Evolutionary conservation across 2,113 vertebrate species (phyloP).

Genomic region (Aepyceros melampus): DNA sequence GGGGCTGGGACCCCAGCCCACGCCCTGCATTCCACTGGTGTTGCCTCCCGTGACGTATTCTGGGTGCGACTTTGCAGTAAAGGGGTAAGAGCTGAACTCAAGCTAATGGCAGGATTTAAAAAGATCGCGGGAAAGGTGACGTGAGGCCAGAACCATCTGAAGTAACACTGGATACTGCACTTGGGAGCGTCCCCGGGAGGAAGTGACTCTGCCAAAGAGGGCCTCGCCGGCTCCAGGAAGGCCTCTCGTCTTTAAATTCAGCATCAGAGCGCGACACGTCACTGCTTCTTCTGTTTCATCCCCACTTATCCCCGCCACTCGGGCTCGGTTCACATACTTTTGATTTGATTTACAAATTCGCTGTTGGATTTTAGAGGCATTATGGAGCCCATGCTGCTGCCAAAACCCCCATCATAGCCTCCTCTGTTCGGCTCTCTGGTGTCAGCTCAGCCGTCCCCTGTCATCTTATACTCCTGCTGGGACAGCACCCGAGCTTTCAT

Average conservation of each 20-base stretch:
- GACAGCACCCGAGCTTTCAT: not conserved
- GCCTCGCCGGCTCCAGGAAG: not conserved
- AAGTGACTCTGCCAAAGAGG: not conserved
- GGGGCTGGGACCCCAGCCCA: fast-evolving
- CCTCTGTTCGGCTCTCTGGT: not conserved
- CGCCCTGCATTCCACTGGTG: fast-evolving
- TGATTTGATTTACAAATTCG: conserved; percentile 65
- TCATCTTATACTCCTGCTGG: conserved; percentile 28
- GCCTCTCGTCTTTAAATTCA: not conserved
- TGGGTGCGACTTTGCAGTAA: not conserved
- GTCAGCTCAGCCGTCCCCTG: not conserved
- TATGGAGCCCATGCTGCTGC: not conserved
- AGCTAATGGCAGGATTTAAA: not conserved
- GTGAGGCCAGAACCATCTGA: not conserved
- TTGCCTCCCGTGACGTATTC: fast-evolving
- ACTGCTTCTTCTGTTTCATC: not conserved
- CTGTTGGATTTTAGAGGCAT: conserved; percentile 52
- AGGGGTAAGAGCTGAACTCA: not conserved
- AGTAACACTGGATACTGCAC: not conserved
- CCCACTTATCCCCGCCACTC: not conserved
- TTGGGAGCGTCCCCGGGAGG: not conserved
- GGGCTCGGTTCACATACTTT: not conserved
- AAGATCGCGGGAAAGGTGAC: not conserved
- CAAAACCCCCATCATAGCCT: not conserved
- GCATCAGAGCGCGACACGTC: not conserved